Percentiles rank a stretch among this genome's conserved stretches.
These are phyloP conservation scores for Promerops cafer DNA, from an alignment of 2,113 vertebrate species.

Conservation along the genomic window DNA sequence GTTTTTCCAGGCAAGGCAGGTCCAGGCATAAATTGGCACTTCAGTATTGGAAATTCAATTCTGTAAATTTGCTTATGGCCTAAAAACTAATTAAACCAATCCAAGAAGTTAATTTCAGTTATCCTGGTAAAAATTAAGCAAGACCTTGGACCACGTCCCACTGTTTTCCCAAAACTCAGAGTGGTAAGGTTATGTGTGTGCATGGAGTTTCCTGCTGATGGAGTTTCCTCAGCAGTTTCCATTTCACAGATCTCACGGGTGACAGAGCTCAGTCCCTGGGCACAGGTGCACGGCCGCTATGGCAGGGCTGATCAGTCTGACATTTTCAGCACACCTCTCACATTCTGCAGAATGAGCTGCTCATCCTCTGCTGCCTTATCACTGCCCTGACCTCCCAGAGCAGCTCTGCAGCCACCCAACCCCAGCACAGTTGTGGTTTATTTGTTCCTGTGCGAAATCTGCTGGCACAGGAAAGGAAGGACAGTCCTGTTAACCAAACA, in stretches of 20 bases:
- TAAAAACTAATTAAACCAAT: neutral
- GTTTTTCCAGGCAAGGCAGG: neutral
- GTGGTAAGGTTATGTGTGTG: neutral
- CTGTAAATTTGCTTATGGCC: neutral
- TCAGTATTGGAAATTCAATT: neutral
- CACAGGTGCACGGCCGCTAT: neutral
- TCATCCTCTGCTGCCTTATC: neutral
- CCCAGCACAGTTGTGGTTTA: neutral
- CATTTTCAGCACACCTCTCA: neutral
- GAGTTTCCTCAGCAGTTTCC: neutral
- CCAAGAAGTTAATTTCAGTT: neutral
- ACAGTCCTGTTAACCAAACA: neutral
- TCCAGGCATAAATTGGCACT: neutral
- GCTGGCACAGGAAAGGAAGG: neutral
- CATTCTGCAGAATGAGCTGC: neutral
- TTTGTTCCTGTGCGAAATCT: neutral
- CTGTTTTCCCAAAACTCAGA: neutral
- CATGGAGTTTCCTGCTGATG: neutral
- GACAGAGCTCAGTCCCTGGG: neutral
- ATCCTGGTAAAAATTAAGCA: neutral
- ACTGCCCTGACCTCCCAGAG: neutral
- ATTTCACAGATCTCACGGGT: neutral
- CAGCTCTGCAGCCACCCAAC: neutral
- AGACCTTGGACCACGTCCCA: neutral
- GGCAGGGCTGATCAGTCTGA: neutral